phyloP scores from a whole-genome alignment of 30 jellyfish, hydroid and myxozoan genomes.

The Sanderia malayensis region DNA sequence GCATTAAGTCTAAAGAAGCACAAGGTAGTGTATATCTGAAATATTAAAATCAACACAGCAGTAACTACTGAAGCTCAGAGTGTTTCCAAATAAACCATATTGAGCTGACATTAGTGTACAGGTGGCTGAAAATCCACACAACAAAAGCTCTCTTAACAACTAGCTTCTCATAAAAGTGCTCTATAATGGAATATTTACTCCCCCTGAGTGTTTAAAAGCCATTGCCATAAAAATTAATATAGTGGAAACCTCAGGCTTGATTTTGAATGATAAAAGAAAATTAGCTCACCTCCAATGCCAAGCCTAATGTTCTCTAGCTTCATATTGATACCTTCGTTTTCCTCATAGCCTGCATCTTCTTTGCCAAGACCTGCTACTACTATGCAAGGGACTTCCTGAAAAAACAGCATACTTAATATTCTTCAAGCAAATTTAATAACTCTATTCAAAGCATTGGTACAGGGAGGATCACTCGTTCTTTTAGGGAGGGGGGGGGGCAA shows the following conservation, averaged over 20 bases:
- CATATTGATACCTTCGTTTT: conserved; percentile 54
- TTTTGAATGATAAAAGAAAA: too few species aligned
- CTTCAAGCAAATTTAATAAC: neutral
- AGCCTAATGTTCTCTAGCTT: conserved; percentile 68
- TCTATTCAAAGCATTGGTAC: neutral
- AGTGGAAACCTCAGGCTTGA: too few species aligned
- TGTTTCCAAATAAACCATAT: neutral
- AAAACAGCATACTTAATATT: neutral
- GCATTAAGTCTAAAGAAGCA: neutral
- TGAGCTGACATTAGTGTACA: too few species aligned
- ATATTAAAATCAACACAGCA: neutral
- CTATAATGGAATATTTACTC: too few species aligned
- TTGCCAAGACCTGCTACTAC: conserved; percentile 82
- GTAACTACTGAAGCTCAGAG: neutral
- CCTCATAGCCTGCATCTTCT: conserved; percentile 26
- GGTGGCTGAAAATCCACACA: too few species aligned
- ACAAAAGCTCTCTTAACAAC: too few species aligned
- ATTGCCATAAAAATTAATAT: too few species aligned
- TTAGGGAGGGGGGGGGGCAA: too few species aligned
- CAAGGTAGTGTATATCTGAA: neutral
- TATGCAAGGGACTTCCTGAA: conserved; percentile 65
- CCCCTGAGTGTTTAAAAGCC: too few species aligned
- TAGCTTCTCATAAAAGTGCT: too few species aligned
- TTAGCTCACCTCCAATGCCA: conserved; percentile 74
- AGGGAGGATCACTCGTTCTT: too few species aligned